Base-by-base conservation (phyloP, 2,888 invertebrate genomes). In the Oscheius myriophilus region DNA sequence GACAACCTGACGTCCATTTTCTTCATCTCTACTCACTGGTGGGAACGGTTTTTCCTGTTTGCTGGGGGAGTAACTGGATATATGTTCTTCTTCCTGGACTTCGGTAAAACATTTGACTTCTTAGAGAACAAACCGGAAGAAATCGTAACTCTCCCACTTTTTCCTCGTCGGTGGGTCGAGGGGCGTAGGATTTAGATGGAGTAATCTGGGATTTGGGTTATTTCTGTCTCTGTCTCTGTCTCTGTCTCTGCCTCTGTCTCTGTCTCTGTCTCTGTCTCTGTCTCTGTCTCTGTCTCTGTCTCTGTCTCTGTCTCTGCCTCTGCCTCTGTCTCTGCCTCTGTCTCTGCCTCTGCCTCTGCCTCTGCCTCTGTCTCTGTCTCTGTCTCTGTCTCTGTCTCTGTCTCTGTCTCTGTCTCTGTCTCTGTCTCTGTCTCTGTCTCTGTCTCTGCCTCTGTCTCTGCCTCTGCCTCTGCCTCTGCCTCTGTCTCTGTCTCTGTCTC, bases 1-100 rank as follows among this genome's bases (percentile, higher is more conserved):
- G 16, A 84, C 71, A 4, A 83, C 76, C 66, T 74, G 75, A 39
- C 71, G 39, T 18, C 65, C 59, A 18, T 61, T 57, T 7, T 72
- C 70, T 0, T 63, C 61, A 54, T 75, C 75, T 6, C 70, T 49
- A 21, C 43, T 52, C 9, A 67, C 45, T n/a, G 54, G 45, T 0
- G 59, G 53, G 16, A 21, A 23, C 16, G 41, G n/a, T n/a, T 49
- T 33, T 26, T 58, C 41, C 42, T 51, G 54, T 53, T 57, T 14
- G 25, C 43, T 54, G 26, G 23, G 23, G 55, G 33, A 26, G n/a
- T 55, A 54, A 12, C 63, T 52, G n/a, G 33, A 42, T 3, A 42
- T 49, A 2, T 14, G 33, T 14, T 51, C 42, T 25, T 61, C 61
- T 16, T 46, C 49, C 61, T 61, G n/a, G 9, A 49, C 4, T 42